These are phyloP conservation scores for Ceraclea dissimilis DNA, from an alignment of 2,888 invertebrate genomes.

Conservation along the genomic window DNA sequence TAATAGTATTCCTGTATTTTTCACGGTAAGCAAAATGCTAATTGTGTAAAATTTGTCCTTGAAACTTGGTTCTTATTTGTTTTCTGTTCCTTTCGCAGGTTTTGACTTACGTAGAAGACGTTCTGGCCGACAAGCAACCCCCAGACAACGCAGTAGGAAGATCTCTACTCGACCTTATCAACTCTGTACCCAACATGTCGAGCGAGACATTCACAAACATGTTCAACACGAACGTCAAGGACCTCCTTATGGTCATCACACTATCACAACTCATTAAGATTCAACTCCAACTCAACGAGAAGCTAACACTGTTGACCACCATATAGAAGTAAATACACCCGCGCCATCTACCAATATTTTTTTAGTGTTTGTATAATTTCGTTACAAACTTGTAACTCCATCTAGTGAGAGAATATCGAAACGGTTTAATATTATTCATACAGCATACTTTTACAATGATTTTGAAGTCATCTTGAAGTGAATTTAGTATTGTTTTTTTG, in stretches of 20 bases:
- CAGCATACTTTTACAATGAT: too few species aligned
- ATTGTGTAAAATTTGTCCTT: too few species aligned
- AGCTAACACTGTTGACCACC: conserved; percentile 78
- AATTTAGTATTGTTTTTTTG: too few species aligned
- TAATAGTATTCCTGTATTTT: too few species aligned
- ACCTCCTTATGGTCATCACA: conserved; percentile 93
- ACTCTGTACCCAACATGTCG: conserved; percentile 86
- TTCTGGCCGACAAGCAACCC: conserved; percentile 67
- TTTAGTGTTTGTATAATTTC: too few species aligned
- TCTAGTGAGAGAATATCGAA: too few species aligned
- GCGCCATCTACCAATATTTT: too few species aligned
- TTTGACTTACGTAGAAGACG: conserved; percentile 84
- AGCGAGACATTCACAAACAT: conserved; percentile 87
- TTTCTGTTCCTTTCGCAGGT: conserved; percentile 47
- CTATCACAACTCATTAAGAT: conserved; percentile 94
- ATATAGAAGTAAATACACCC: conserved; percentile 34
- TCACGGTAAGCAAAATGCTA: too few species aligned
- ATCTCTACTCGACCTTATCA: conserved; percentile 81
- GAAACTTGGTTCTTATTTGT: too few species aligned
- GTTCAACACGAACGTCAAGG: conserved; percentile 94
- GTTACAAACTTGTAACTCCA: too few species aligned
- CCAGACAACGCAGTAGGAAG: conserved; percentile 87
- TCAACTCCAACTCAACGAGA: conserved; percentile 93
- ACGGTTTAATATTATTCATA: too few species aligned
- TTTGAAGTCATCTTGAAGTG: too few species aligned